Base-by-base conservation (phyloP, 2,797 vertebrate genomes). In the Taenioides sp. region DNA sequence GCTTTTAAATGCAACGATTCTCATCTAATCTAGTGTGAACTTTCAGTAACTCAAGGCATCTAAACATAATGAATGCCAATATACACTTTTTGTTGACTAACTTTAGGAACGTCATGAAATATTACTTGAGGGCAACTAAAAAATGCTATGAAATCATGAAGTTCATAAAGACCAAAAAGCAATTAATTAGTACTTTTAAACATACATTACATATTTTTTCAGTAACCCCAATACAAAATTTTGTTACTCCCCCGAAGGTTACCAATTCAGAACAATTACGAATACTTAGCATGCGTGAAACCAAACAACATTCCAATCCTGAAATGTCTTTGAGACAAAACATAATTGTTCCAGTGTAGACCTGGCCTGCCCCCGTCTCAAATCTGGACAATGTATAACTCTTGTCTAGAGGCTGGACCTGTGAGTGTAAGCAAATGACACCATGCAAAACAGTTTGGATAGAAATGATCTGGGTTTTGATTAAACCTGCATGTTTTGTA, bases 391-490 rank as follows among this genome's bases (percentile, higher is more conserved):
- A 86, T 76, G 65, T 75, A 72, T 72, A 82, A 73, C 73, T 65
- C 31, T 83, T 69, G 75, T 85, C 74, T 72, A 82, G 84, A 79
- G 82, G 80, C 76, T 85, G 78, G 78, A 84, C 84, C 77, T 83
- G 77, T 80, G 76, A 87, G 84, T 82, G 75, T 87, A 88, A 87
- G 82, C 83, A 88, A 84, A 89, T 88, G 84, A 89, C 83, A 84
- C 80, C 80, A 86, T 89, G 70, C 78, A 84, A 62, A 88, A 87
- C 86, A 82, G 69, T 85, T 81, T 79, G 83, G 77, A 77, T 68
- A 84, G 83, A 91, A 92, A 85, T 85, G 78, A 85, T 72, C 55
- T 52, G 80, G 79, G 85, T 82, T 89, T 90, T 88, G 86, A 91
- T 92, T 91, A 86, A 85, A 87, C 79, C n/a, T 83, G 73, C 60